These are phyloP conservation scores for Anas capensis DNA, from an alignment of 2,797 vertebrate species.

Conservation along the genomic window DNA sequence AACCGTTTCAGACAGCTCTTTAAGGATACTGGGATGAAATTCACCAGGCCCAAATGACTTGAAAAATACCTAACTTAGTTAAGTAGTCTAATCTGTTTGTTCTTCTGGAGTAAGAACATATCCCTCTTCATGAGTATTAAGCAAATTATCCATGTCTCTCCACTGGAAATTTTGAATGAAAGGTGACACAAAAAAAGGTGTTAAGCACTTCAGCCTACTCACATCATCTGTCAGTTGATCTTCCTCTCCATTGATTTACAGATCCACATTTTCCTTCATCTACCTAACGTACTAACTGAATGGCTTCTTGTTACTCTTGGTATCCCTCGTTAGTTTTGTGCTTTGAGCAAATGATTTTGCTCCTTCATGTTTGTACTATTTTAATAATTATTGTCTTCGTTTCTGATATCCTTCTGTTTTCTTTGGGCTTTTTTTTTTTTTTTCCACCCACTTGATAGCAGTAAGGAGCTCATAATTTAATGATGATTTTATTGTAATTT, in stretches of 20 bases:
- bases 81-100: neutral
- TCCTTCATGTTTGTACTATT: neutral
- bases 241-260: constrained; percentile 20
- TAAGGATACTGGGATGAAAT: neutral
- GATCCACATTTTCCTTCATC: neutral
- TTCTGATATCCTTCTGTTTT: neutral
- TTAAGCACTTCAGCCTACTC: constrained; percentile 50
- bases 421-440: neutral
- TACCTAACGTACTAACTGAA: neutral
- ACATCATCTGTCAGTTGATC: constrained; percentile 43
- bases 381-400: neutral
- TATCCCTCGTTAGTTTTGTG: neutral
- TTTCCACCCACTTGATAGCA: neutral
- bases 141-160: constrained; percentile 9
- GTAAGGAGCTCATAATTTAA: neutral
- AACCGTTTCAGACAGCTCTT: neutral
- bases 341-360: neutral
- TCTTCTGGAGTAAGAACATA: neutral
- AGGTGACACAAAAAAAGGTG: constrained; percentile 13
- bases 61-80: neutral
- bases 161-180: constrained; percentile 42
- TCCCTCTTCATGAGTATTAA: neutral
- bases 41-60: neutral
- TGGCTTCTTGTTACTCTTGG: neutral
- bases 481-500: neutral